Evolutionary conservation across 2,888 invertebrate species (phyloP), one percentile per base, ranked within the genome.

Genomic region (Notodonta dromedarius): DNA sequence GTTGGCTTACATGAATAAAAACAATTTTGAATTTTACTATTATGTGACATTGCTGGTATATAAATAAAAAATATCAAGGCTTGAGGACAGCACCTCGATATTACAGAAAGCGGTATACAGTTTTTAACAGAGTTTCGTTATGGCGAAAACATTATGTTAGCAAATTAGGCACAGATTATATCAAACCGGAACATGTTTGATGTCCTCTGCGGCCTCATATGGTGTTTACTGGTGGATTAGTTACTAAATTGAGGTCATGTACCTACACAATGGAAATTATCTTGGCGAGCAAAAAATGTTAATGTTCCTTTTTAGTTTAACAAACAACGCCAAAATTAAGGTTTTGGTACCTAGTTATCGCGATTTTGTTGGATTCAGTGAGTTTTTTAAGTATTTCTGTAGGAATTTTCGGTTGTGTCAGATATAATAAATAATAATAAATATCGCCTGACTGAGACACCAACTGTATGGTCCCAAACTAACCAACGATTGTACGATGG

Each of bases 141-240:
- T 50, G 55, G 55, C 14, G 39, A 55, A 55, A 42, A 55, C 55
- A 55, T 14, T 40, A 14, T 55, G 55, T 55, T 55, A 50, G 50
- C 50, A 16, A 50, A 50, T 50, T 50, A 50, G 50, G 50, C 16
- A 9, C 16, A 50, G 50, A 50, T 50, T 50, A 50, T 16, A 46
- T 50, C 50, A 4, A 16, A 14, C 16, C 14, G 16, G 16, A 16
- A 50, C 50, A 16, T 16, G 50, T 50, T 50, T 50, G 50, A 50
- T 50, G 50, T 50, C 16, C 50, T 14, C 48, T 6, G 8, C 9
- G 52, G 32, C 52, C 52, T 52, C 32, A 12, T 52, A 52, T 52
- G 32, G 52, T 52, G 52, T 52, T 50, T 50, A 16, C 5, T 32
- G 12, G 32, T 52, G 52, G 52, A 24, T 52, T 52, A 52, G 52